These are phyloP conservation scores for Glaucopsyche alexis DNA, from an alignment of 2,888 invertebrate genomes.

Conservation along the genomic window DNA sequence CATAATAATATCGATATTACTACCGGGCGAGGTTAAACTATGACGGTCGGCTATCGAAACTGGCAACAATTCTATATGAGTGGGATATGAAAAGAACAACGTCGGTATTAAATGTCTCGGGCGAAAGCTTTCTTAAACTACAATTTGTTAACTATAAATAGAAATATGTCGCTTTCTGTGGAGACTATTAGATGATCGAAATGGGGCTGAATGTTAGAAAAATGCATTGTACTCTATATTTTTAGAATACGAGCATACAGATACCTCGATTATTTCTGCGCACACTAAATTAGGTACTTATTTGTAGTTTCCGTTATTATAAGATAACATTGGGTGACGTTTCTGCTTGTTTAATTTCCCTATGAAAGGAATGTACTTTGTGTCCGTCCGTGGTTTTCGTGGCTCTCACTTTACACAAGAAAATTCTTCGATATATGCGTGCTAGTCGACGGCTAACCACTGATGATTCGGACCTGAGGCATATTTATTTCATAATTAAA, in stretches of 20 bases:
- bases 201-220: neutral
- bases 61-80: neutral
- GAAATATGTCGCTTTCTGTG: constrained; percentile 26
- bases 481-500: neutral
- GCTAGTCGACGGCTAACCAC: neutral
- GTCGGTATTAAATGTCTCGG: constrained; percentile 2
- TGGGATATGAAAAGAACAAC: neutral
- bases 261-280: neutral
- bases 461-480: constrained; percentile 3
- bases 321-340: too few relatives aligned
- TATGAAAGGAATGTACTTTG: neutral
- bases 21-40: neutral
- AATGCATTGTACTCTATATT: neutral
- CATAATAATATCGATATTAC: neutral
- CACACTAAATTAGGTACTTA: neutral
- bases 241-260: neutral
- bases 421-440: neutral
- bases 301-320: too few relatives aligned
- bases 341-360: too few relatives aligned
- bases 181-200: constrained; percentile 18
- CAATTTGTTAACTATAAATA: constrained; percentile 27
- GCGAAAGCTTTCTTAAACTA: neutral
- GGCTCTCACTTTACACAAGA: neutral
- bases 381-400: constrained; percentile 13
- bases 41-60: neutral